Conservation (phyloP, 2,113 vertebrate species). For the Vulpes lagopus region DNA sequence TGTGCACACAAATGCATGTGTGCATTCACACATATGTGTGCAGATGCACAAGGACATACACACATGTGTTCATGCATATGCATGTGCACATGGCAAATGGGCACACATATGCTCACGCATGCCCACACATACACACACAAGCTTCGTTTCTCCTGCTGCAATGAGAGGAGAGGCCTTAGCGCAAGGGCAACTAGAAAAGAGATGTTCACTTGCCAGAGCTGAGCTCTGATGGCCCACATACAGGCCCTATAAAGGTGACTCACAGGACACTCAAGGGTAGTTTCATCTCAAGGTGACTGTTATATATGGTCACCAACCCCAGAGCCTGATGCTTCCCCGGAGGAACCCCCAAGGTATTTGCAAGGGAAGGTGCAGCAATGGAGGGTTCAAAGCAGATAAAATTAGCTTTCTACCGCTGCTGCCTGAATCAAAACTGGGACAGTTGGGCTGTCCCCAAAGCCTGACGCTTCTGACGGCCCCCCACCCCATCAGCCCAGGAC, state of each 20-base stretch:
- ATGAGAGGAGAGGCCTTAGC: no score
- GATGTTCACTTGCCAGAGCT: accelerated
- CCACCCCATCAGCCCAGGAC: accelerated
- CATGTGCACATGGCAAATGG: no score
- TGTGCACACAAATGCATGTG: no score
- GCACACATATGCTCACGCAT: accelerated
- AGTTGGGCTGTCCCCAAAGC: neutral
- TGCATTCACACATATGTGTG: no score
- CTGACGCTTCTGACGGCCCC: accelerated
- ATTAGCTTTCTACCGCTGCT: accelerated
- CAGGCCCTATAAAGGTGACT: neutral
- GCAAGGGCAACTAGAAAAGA: no score
- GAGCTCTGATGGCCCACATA: neutral
- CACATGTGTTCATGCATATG: no score
- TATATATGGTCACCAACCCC: accelerated
- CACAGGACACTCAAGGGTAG: neutral
- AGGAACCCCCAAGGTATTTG: accelerated
- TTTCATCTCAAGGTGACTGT: neutral
- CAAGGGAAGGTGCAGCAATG: accelerated
- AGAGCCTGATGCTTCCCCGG: accelerated
- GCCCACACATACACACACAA: neutral
- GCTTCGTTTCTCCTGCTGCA: neutral
- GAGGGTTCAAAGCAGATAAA: neutral
- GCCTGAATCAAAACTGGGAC: no score
- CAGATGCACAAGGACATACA: no score